Percentiles rank a stretch among this genome's conserved stretches.
These are phyloP conservation scores for Galbula dea DNA, from an alignment of 2,113 vertebrate genomes.

Conservation along the genomic window DNA sequence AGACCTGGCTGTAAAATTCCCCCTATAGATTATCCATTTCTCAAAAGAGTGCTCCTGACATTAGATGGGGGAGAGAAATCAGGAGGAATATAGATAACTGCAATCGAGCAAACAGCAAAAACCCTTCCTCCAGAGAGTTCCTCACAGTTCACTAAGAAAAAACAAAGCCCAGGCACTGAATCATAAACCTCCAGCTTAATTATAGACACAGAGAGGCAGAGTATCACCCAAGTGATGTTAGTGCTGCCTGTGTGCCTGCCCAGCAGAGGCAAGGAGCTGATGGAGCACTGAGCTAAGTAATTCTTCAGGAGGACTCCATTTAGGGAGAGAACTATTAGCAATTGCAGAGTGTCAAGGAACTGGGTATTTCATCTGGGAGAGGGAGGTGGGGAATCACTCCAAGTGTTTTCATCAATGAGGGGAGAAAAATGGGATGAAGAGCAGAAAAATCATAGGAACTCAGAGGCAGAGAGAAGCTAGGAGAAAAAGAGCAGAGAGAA, in stretches of 20 bases:
- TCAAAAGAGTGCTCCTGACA: slow-evolving; percentile 19
- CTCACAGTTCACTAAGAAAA: slow-evolving; percentile 25
- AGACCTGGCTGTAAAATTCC: slow-evolving; percentile 36
- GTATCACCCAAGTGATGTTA: not conserved
- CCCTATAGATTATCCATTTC: slow-evolving; percentile 51
- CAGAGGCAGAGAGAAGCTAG: not conserved
- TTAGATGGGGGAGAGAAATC: slow-evolving; percentile 14
- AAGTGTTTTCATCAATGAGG: slow-evolving; percentile 2
- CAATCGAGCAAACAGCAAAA: slow-evolving; percentile 31
- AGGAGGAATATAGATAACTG: slow-evolving; percentile 14
- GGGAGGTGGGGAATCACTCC: not conserved
- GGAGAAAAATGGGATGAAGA: not conserved
- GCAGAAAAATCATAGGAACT: not conserved
- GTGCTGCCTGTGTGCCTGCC: not conserved
- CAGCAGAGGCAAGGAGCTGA: not conserved
- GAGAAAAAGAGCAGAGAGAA: not conserved
- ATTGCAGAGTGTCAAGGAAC: slow-evolving; percentile 6
- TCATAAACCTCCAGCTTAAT: slow-evolving; percentile 38
- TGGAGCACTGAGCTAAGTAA: slow-evolving; percentile 21
- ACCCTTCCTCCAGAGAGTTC: slow-evolving; percentile 14
- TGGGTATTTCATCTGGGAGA: not conserved
- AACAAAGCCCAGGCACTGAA: slow-evolving; percentile 45
- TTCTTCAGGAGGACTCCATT: slow-evolving; percentile 17
- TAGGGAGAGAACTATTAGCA: slow-evolving; percentile 23
- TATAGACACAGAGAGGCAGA: not conserved